Base-by-base conservation (phyloP, 35 echinoderm and acorn worm species). In the Stichopus chloronotus region DNA sequence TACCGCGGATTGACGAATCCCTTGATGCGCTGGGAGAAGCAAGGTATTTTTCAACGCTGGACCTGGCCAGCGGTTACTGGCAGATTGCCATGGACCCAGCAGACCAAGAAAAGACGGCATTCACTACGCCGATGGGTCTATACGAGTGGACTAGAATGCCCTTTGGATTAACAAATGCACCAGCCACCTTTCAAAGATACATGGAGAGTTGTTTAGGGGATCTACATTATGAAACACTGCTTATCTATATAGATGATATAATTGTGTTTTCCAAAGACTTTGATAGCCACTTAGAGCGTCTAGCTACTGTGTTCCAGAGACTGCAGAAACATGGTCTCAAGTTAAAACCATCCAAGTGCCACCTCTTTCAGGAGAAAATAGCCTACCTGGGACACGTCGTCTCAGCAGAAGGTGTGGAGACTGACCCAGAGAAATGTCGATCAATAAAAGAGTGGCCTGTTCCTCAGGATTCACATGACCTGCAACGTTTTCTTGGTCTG, bases 81-180 rank as follows among this genome's bases (percentile, higher is more conserved):
- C 43, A 57, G 12, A 90, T 78, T 19, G 69, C 25, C 43, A 92
- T 96, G 93, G 79, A 94, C 16, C 78, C 68, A 4, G 58, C 22
- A 9, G 95, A 96, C 13, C 78, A 89, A 78, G 43, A 91, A 12
- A 96, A 96, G 88, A 96, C 93, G 20, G 95, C 95, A 14, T 96
- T 96, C 83, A 94, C 92, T 1, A 94, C 92, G 2, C 93, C 95
- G 2, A 91, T 96, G 88, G 95, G 92, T 3, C 65, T 96, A 16
- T 96, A 61, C 53, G 95, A 96, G 63, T 96, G 92, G 17, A 94
- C 90, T n/a, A 25, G 93, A 56, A 92, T 96, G 93, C 95, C 95
- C 1, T 95, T 95, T 93, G 94, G 94, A 3, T 56, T 95, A 3
- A 90, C 13, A 13, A 93, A 95, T 83, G 94, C 92, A 55, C 95